A percentile compares a stretch with the other conserved stretches of the same genome.
These are phyloP conservation scores for Andricus quercusramuli DNA, from an alignment of 2,888 invertebrate genomes.

Conservation along the genomic window DNA sequence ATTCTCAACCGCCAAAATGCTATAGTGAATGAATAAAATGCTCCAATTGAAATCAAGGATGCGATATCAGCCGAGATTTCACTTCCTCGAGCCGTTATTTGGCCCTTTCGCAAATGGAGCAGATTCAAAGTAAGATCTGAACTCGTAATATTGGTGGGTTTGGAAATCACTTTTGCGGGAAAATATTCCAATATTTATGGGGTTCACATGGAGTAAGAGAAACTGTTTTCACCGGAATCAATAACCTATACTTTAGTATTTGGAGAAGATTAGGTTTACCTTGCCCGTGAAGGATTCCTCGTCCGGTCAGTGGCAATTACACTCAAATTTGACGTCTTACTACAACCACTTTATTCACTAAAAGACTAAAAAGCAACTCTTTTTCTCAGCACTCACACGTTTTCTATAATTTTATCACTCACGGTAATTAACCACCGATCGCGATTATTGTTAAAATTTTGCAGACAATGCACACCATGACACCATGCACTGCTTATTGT, in stretches of 20 bases:
- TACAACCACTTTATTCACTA: slow-evolving; percentile 14
- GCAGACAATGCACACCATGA: neutral
- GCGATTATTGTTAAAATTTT: neutral
- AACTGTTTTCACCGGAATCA: neutral
- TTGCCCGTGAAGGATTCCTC: slow-evolving; percentile 6
- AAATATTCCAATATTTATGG: neutral
- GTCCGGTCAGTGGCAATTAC: slow-evolving; percentile 21
- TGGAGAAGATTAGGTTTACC: neutral
- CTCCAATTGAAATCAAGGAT: slow-evolving; percentile 22
- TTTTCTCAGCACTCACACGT: neutral
- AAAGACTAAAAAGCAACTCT: neutral
- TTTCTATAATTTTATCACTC: neutral
- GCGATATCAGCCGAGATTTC: neutral
- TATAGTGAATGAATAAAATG: neutral
- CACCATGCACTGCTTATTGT: neutral
- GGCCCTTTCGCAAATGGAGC: neutral
- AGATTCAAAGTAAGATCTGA: neutral
- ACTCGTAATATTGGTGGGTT: neutral
- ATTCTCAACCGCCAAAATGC: slow-evolving; percentile 7
- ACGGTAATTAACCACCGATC: neutral
- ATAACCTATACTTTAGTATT: neutral
- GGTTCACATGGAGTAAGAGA: neutral
- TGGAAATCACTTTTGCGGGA: neutral
- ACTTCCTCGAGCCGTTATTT: neutral
- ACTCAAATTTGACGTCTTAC: neutral